A percentile compares a stretch with the other conserved stretches of the same genome.
Evolutionary conservation across 92 coral and sea anemone species (phyloP).

Genomic region (Paramuricea clavata): DNA sequence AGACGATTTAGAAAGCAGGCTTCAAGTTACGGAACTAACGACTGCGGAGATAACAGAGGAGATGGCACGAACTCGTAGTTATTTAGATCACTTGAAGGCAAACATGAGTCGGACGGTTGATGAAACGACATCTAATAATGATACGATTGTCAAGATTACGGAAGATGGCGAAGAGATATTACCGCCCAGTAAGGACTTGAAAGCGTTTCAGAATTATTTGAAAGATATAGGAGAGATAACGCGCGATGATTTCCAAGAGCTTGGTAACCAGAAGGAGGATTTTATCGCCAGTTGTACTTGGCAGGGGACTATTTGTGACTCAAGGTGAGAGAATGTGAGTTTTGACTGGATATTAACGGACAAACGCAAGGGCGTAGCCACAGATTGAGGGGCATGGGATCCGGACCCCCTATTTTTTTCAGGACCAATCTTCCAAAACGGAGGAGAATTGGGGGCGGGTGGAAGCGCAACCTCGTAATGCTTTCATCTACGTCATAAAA

Average conservation of each 20-base stretch:
- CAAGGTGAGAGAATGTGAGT: slow-evolving; percentile 22
- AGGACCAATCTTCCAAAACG: too few species aligned
- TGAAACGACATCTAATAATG: not conserved
- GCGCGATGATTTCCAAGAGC: not conserved
- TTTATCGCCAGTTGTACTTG: slow-evolving; percentile 40
- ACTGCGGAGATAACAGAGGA: slow-evolving; percentile 16
- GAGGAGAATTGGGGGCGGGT: too few species aligned
- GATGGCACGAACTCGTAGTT: slow-evolving; percentile 36
- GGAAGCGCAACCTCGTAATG: too few species aligned
- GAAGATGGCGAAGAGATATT: slow-evolving; percentile 11
- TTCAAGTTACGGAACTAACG: not conserved
- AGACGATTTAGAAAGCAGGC: slow-evolving; percentile 14
- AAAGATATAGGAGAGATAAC: slow-evolving; percentile 40
- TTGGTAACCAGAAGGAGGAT: slow-evolving; percentile 41
- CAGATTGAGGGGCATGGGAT: too few species aligned
- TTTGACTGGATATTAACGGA: too few species aligned
- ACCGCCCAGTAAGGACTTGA: slow-evolving; percentile 37
- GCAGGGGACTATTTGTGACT: slow-evolving; percentile 43
- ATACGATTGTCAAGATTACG: not conserved
- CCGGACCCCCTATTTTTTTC: too few species aligned
- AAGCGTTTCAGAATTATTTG: slow-evolving; percentile 35
- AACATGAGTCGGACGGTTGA: slow-evolving; percentile 18
- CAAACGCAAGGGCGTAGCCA: too few species aligned
- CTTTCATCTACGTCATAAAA: too few species aligned
- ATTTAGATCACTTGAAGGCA: slow-evolving; percentile 13